A percentile compares a stretch with the other conserved stretches of the same genome.
Evolutionary conservation across 92 coral and sea anemone genomes (phyloP).

Genomic region (Siderastrea siderea): DNA sequence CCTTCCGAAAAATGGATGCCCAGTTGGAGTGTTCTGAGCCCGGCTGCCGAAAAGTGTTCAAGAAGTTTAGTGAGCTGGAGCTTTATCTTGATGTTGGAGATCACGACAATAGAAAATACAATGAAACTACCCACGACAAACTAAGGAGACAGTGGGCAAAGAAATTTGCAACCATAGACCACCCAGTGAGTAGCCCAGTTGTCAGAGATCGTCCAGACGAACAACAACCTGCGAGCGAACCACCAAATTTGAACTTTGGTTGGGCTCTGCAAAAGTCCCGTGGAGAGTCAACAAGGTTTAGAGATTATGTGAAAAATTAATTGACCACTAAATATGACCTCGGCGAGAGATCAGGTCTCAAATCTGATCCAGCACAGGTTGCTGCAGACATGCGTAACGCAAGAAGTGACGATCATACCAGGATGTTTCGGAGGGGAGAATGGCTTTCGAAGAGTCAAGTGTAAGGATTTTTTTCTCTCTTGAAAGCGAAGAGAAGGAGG

Average conservation of each 20-base stretch:
- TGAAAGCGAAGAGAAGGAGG: neutral
- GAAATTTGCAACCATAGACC: neutral
- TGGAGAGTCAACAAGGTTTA: too few relatives aligned
- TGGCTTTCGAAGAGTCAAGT: neutral
- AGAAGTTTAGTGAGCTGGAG: constrained; percentile 3
- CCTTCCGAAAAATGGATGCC: neutral
- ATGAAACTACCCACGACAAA: neutral
- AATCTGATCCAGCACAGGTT: neutral
- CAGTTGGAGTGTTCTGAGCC: neutral
- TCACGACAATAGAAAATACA: constrained; percentile 1
- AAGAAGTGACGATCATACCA: neutral
- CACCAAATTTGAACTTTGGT: neutral
- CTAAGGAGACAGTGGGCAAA: neutral
- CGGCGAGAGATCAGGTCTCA: neutral
- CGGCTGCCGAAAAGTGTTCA: neutral
- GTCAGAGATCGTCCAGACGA: neutral
- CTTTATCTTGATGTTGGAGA: neutral
- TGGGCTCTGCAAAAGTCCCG: neutral
- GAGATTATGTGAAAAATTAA: neutral
- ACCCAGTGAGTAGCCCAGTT: neutral
- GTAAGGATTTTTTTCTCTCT: neutral
- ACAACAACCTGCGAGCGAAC: neutral
- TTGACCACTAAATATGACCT: neutral
- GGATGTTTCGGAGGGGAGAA: neutral
- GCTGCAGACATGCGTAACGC: neutral